Conservation (phyloP, 1,140 invertebrate genomes). For the Brachionus paranguensis region DNA sequence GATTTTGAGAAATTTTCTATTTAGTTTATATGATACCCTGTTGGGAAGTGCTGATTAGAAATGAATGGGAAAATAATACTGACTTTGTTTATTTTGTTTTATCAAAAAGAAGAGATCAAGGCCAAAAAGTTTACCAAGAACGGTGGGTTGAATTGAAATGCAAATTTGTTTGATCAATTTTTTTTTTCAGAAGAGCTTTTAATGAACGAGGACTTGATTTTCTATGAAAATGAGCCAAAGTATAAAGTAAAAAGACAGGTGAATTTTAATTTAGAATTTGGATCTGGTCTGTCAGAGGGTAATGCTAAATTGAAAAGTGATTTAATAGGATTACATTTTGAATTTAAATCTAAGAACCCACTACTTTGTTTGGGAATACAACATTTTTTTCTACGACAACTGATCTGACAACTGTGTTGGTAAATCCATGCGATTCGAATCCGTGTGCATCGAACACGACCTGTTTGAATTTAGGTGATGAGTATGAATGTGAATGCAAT, state of each 20-base stretch:
- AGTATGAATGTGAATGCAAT: not conserved
- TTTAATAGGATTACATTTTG: not conserved
- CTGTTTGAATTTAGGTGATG: not conserved
- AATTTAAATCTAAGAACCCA: not conserved
- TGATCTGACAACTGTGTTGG: not conserved
- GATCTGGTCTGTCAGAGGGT: not conserved
- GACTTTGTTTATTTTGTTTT: constrained; percentile 6
- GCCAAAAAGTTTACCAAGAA: constrained; percentile 4
- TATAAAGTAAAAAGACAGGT: not conserved
- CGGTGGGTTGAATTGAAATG: not conserved
- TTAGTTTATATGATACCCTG: not conserved
- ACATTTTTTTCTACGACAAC: not conserved
- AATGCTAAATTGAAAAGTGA: not conserved
- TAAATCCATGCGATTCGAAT: not conserved
- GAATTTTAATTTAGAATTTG: not conserved
- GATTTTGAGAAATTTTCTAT: not conserved
- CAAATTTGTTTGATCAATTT: not conserved
- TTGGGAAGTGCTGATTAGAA: not conserved
- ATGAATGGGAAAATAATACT: constrained; percentile 34
- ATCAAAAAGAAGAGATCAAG: constrained; percentile 14
- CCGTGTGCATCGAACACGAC: not conserved
- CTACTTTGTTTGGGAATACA: not conserved
- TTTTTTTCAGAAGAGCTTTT: not conserved
- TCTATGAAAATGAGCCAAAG: not conserved
- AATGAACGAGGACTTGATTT: not conserved